phyloP scores from a whole-genome alignment of 2,888 invertebrate species.

The Merodon equestris region DNA sequence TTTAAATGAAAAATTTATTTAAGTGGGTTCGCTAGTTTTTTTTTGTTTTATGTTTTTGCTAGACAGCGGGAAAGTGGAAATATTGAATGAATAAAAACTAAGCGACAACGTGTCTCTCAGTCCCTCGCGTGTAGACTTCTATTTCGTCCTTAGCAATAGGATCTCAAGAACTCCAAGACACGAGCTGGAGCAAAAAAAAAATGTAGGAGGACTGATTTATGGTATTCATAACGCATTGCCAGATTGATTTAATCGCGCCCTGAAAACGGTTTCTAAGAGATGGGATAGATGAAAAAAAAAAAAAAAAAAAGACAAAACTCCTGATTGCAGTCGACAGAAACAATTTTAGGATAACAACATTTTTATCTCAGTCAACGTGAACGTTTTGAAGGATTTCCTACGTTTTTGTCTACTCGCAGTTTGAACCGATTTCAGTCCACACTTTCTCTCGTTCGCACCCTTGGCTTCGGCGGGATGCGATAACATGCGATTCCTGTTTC shows the following conservation, averaged over 20 bases:
- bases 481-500: slow-evolving; percentile 11
- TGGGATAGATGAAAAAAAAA: slow-evolving; percentile 5
- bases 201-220: slow-evolving; percentile 59
- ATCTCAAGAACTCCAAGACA: background rate
- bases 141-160: background rate
- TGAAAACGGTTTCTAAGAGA: slow-evolving; percentile 21
- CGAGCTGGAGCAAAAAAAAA: background rate
- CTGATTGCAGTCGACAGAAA: slow-evolving; percentile 29
- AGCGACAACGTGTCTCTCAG: slow-evolving; percentile 52
- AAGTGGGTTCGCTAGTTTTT: slow-evolving; percentile 10
- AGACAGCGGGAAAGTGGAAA: background rate
- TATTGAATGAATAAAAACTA: slow-evolving; percentile 31
- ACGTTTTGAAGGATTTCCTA: slow-evolving; percentile 51
- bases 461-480: slow-evolving; percentile 21
- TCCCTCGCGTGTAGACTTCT: background rate
- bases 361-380: slow-evolving; percentile 44
- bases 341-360: too few species aligned
- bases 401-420: background rate
- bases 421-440: background rate
- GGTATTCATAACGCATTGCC: slow-evolving; percentile 56
- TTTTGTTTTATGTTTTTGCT: background rate
- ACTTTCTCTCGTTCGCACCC: slow-evolving; percentile 37
- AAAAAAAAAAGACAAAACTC: slow-evolving; percentile 1
- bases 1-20: slow-evolving; percentile 46
- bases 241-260: slow-evolving; percentile 65